phyloP scores from a whole-genome alignment of 2,888 invertebrate genomes.

The Patella ulyssiponensis region DNA sequence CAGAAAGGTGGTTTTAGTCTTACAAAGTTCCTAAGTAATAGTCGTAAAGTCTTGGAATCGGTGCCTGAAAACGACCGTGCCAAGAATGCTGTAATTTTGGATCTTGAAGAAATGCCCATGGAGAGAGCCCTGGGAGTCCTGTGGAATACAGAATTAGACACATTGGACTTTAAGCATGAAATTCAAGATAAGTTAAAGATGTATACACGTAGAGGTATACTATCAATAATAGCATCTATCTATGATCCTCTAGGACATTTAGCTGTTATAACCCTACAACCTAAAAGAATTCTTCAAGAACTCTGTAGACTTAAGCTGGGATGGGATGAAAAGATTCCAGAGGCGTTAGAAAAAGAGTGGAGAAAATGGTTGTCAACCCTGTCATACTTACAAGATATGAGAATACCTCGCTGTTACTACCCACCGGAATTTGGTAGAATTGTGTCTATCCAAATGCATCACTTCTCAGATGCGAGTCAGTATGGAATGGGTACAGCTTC shows the following conservation, averaged over 20 bases:
- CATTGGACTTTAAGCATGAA: slow-evolving; percentile 1
- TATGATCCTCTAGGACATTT: slow-evolving; percentile 27
- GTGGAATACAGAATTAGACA: slow-evolving; percentile 13
- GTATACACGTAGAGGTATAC: slow-evolving; percentile 17
- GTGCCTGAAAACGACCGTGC: neutral
- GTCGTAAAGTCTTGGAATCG: neutral
- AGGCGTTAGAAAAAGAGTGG: neutral
- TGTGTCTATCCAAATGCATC: slow-evolving; percentile 14
- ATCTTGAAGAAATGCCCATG: slow-evolving; percentile 9
- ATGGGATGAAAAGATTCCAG: slow-evolving; percentile 24
- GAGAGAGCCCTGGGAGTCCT: slow-evolving; percentile 3
- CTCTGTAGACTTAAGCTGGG: slow-evolving; percentile 3
- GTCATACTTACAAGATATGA: slow-evolving; percentile 1
- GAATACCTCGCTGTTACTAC: neutral
- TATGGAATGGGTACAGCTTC: slow-evolving; percentile 19
- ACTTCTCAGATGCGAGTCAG: slow-evolving; percentile 25
- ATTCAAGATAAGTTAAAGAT: slow-evolving; percentile 5
- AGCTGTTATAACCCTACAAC: slow-evolving; percentile 7
- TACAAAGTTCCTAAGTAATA: slow-evolving; percentile 5
- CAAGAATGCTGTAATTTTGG: slow-evolving; percentile 1
- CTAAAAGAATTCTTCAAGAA: slow-evolving; percentile 23
- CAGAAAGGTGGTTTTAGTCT: neutral
- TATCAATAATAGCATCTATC: slow-evolving; percentile 8
- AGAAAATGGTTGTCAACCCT: neutral
- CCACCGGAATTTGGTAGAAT: neutral